These are phyloP conservation scores for Oxycera nigricornis DNA, from an alignment of 2,888 invertebrate species.

Conservation along the genomic window DNA sequence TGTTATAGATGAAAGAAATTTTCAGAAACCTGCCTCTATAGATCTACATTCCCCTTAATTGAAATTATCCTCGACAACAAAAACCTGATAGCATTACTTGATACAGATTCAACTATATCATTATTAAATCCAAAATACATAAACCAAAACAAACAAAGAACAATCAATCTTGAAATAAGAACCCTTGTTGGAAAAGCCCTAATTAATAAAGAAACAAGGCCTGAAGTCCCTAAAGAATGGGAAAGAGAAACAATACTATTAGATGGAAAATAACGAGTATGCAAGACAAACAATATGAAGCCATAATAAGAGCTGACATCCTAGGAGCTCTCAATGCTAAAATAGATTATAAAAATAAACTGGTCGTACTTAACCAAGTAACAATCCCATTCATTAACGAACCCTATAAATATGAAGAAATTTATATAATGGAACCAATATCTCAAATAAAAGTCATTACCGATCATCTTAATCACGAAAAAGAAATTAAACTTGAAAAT, in stretches of 20 bases:
- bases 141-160: too few species aligned
- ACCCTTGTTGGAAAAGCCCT: neutral
- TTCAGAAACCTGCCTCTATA: constrained; percentile 21
- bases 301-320: neutral
- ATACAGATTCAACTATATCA: constrained; percentile 24
- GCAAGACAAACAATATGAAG: neutral
- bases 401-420: too few species aligned
- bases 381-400: too few species aligned
- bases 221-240: too few species aligned
- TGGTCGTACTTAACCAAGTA: neutral
- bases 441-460: neutral
- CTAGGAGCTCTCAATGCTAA: too few species aligned
- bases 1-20: too few species aligned
- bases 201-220: too few species aligned
- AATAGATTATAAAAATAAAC: neutral
- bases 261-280: neutral
- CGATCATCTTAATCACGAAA: constrained; percentile 9
- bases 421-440: neutral
- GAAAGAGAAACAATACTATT: neutral
- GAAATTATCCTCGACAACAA: neutral
- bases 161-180: neutral
- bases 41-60: constrained; percentile 15
- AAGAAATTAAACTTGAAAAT: neutral
- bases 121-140: neutral
- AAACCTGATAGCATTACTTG: neutral